A percentile compares a stretch with the other conserved stretches of the same genome.
These are phyloP conservation scores for Selenia dentaria DNA, from an alignment of 2,888 invertebrate species.

Conservation along the genomic window DNA sequence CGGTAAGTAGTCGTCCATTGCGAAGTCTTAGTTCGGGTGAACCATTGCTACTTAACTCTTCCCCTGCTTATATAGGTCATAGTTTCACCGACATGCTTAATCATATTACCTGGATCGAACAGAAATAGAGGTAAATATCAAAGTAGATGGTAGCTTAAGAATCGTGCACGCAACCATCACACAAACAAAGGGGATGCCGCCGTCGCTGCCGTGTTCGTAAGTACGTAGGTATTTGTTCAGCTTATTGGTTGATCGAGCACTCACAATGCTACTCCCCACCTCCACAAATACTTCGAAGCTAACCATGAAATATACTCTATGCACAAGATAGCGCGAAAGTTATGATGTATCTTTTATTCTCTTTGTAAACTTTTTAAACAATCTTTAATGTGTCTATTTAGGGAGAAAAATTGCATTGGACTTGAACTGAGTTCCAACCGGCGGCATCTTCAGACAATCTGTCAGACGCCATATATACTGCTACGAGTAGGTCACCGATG, in stretches of 20 bases:
- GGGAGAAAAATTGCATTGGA: no score
- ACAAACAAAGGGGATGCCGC: conserved; percentile 50
- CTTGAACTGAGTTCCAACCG: no score
- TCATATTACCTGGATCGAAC: conserved; percentile 10
- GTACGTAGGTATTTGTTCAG: conserved; percentile 51
- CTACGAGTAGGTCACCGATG: no score
- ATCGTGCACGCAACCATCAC: conserved; percentile 44
- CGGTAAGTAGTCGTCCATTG: no score
- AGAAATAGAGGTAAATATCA: conserved; percentile 11
- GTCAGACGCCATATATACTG: no score
- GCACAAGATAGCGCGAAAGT: no score
- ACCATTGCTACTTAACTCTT: no score
- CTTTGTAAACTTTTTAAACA: no score
- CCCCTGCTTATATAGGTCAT: not conserved
- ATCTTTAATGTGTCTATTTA: no score
- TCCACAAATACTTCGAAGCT: conserved; percentile 35
- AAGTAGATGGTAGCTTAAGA: conserved; percentile 19
- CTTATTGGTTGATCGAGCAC: conserved; percentile 53
- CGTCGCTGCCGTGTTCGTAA: conserved; percentile 34
- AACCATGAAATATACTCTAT: conserved; percentile 17
- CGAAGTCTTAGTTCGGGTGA: no score
- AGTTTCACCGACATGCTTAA: not conserved
- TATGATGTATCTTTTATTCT: no score
- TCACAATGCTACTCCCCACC: conserved; percentile 37
- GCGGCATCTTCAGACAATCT: no score